Percentiles rank a stretch among this genome's conserved stretches.
Conservation (phyloP, 2,888 invertebrate species). For the Folsomia candida region DNA sequence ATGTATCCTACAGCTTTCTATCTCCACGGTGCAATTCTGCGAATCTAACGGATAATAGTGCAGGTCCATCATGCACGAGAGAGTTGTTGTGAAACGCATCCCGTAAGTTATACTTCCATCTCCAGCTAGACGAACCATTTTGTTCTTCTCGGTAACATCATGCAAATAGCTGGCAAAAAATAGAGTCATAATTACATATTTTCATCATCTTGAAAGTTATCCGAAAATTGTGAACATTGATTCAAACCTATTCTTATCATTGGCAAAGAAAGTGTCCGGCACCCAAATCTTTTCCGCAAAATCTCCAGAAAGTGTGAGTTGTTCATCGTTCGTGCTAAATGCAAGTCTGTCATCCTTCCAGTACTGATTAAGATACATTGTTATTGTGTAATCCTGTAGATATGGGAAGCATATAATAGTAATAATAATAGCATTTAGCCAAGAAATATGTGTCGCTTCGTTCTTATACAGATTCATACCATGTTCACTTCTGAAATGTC, state of each 20-base stretch:
- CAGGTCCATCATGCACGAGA: constrained; percentile 63
- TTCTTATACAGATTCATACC: constrained; percentile 53
- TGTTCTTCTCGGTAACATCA: constrained; percentile 63
- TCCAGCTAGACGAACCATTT: constrained; percentile 60
- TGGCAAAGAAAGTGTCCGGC: constrained; percentile 63
- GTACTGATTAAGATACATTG: constrained; percentile 62
- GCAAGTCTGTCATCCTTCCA: constrained; percentile 61
- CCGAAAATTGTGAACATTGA: not conserved
- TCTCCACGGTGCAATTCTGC: constrained; percentile 63
- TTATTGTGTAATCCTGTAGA: constrained; percentile 61
- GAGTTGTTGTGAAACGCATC: constrained; percentile 62
- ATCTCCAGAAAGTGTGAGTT: constrained; percentile 61
- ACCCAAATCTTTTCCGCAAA: constrained; percentile 63
- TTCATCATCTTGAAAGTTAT: not conserved
- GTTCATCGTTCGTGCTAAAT: constrained; percentile 55
- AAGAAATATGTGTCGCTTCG: not conserved
- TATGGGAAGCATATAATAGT: not conserved
- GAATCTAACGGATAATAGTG: constrained; percentile 62
- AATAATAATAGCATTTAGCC: no score
- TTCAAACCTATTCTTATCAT: constrained; percentile 58
- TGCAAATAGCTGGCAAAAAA: constrained; percentile 56
- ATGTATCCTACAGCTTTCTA: constrained; percentile 59
- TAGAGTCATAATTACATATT: not conserved
- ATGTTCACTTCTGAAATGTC: constrained; percentile 63
- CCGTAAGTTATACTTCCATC: constrained; percentile 62